Base-by-base conservation (phyloP, 2,113 vertebrate species). In the Serilophus lunatus region DNA sequence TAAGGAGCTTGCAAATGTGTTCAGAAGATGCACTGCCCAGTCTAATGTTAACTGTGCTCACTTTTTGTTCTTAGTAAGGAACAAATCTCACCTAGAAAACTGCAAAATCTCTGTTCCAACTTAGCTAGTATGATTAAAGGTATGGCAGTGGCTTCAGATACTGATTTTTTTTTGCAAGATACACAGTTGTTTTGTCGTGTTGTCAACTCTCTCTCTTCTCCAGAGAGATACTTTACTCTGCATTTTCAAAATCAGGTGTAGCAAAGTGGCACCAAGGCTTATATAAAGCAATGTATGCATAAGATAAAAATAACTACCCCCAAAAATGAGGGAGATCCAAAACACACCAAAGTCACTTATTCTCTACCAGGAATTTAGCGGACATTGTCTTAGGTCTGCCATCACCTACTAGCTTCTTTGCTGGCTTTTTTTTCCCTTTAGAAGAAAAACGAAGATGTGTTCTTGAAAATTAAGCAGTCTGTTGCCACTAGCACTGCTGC, bases 121-220 rank as follows among this genome's bases (percentile, higher is more conserved):
- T 76, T 88, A 85, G 56, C n/a, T 42, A 50, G 29, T 59, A 40
- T 44, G 80, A 82, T 80, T 88, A 82, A 87, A 95, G 94, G 44
- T 54, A 90, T 64, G 53, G 42, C 42, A 59, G 16, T 50, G 47
- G 76, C 66, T 94, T 72, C 66, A 35, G 80, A 31, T 42, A 54
- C 57, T 72, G 22, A 4, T 51, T 0, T 25, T 42, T 95, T 45
- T 59, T 90, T 85, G 2, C 24, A 56, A 57, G n/a, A 68, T 84
- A 33, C 9, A 51, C 17, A 44, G 59, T 53, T 57, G 36, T 7
- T 86, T 96, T 71, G 82, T 50, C 57, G 69, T 82, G 42, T 53
- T 93, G 84, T 66, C 51, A 88, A 18, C 9, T 42, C 23, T 44
- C 25, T 31, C 35, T 51, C 24, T 77, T 53, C 47, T 90, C 63